Evolutionary conservation across 2,888 invertebrate genomes (phyloP).

Genomic region (Pharmacophagus antenor): DNA sequence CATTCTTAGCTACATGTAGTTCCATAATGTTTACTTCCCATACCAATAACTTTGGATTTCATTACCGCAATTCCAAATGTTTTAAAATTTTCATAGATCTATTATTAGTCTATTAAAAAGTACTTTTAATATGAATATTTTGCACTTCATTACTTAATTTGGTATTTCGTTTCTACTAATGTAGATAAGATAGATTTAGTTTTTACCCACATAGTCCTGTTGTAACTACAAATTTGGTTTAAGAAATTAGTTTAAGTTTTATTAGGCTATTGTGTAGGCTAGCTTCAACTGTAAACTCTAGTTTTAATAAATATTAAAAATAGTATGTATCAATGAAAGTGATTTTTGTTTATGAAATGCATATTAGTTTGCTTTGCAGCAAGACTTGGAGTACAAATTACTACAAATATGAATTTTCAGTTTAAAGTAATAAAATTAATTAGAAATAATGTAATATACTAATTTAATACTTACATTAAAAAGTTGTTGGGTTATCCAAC

Average conservation of each 20-base stretch:
- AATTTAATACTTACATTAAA: slow-evolving; percentile 81
- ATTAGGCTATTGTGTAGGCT: too few relatives aligned
- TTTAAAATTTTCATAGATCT: background rate
- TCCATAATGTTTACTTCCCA: background rate
- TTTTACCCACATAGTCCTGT: background rate
- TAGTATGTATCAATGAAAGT: too few relatives aligned
- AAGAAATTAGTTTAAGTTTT: background rate
- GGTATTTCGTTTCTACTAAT: too few relatives aligned
- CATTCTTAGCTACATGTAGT: background rate
- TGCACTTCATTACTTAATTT: background rate
- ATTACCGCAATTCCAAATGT: background rate
- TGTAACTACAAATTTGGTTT: background rate
- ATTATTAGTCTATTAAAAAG: background rate
- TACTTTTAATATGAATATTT: too few relatives aligned
- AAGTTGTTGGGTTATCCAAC: slow-evolving; percentile 87
- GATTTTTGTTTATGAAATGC: too few relatives aligned
- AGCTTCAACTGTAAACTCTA: too few relatives aligned
- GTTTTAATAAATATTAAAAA: too few relatives aligned
- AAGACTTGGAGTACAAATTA: too few relatives aligned
- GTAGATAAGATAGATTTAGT: too few relatives aligned
- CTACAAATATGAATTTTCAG: too few relatives aligned
- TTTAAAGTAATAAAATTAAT: background rate
- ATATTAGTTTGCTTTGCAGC: too few relatives aligned
- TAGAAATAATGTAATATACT: background rate
- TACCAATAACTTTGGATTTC: background rate